Conservation (phyloP, 2,113 vertebrate genomes). For the Spermophilus dauricus region DNA sequence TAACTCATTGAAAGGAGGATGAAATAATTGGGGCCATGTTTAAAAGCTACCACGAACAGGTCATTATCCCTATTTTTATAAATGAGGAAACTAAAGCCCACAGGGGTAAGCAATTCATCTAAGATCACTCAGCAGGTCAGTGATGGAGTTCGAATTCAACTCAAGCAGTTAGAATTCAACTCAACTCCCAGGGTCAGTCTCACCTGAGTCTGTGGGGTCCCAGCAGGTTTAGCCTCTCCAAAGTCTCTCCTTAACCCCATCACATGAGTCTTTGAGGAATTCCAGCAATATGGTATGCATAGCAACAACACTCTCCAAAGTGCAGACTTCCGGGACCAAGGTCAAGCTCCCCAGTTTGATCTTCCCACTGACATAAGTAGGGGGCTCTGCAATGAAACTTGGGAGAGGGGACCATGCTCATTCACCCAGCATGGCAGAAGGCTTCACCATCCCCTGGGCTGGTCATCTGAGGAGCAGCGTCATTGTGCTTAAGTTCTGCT, state of each 20-base stretch:
- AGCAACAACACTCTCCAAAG: background rate
- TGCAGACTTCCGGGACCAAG: background rate
- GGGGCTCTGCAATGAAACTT: background rate
- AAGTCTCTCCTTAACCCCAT: background rate
- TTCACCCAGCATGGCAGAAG: background rate
- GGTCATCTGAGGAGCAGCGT: background rate
- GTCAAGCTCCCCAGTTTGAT: background rate
- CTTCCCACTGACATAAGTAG: background rate
- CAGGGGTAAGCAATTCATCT: background rate
- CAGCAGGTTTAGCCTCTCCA: background rate
- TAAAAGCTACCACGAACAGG: background rate
- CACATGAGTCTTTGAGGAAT: background rate
- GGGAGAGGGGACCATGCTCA: accelerated
- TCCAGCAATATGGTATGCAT: background rate
- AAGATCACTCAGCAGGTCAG: background rate
- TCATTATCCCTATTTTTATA: background rate
- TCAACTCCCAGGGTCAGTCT: background rate
- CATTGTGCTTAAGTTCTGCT: background rate
- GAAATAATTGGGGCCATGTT: background rate
- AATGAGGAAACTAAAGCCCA: background rate
- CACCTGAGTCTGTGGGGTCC: background rate
- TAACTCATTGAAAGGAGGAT: background rate
- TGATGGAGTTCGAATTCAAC: background rate
- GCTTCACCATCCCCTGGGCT: background rate
- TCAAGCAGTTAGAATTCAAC: background rate